These are phyloP conservation scores for Penaeus vannamei DNA, from an alignment of 1,140 invertebrate genomes.

Conservation along the genomic window DNA sequence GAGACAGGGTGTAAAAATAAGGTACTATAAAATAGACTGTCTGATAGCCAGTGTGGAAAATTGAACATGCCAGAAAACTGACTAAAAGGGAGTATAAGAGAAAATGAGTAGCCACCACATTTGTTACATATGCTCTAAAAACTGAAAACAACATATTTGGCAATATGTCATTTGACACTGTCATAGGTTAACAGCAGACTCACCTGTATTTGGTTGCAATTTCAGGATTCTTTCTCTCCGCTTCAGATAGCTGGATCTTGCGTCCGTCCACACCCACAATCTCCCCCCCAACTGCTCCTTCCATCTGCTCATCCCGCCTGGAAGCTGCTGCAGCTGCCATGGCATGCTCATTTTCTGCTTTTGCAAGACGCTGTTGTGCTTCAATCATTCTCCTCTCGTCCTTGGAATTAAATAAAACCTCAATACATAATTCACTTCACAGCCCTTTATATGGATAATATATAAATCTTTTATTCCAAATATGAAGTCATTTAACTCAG, in stretches of 20 bases:
- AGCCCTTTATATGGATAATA: neutral
- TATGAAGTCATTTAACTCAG: neutral
- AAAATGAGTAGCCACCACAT: too few species aligned
- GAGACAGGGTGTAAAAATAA: neutral
- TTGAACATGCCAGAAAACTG: too few species aligned
- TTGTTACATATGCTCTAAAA: too few species aligned
- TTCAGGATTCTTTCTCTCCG: constrained; percentile 59
- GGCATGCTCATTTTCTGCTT: constrained; percentile 13
- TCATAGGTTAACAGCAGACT: neutral
- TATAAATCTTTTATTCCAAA: too few species aligned
- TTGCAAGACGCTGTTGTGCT: constrained; percentile 8
- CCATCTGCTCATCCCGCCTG: constrained; percentile 4
- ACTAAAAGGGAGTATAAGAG: too few species aligned
- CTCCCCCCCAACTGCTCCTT: constrained; percentile 29
- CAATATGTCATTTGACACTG: too few species aligned
- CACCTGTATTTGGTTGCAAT: constrained; percentile 58
- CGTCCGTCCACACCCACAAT: constrained; percentile 54
- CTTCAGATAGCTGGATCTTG: constrained; percentile 44
- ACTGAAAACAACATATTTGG: too few species aligned
- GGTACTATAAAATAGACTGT: neutral
- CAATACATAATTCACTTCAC: neutral
- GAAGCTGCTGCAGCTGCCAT: neutral
- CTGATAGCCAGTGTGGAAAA: too few species aligned
- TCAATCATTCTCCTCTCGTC: neutral
- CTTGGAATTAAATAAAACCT: neutral